Base-by-base conservation (phyloP, 53 echinoderm and acorn worm genomes). In the Patiria pectinifera region DNA sequence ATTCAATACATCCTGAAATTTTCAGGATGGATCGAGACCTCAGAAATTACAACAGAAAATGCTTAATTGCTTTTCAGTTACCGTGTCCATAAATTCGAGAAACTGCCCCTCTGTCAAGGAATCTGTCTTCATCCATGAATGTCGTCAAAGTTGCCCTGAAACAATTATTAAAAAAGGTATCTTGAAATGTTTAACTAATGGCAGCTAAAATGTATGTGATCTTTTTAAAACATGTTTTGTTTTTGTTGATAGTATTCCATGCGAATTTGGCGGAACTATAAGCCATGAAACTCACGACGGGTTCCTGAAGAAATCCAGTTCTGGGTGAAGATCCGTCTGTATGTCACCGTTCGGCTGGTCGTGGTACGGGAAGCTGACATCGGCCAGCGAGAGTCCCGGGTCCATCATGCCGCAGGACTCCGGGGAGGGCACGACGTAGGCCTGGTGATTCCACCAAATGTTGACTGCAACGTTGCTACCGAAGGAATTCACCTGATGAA, bases 391-490 rank as follows among this genome's bases (percentile, higher is more conserved):
- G 45, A 89, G 35, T 5, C 66, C 80, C 0, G 78, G 59, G 47
- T 78, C 80, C 14, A 35, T 43, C 62, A 13, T 43, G 11, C 89
- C 79, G 80, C 89, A 89, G 23, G 82, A 22, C 53, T 53, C 88
- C 46, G 93, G 86, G 47, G 77, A 91, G 3, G 96, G 96, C 4
- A 88, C 82, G 2, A 87, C 87, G 59, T 92, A 93, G 26, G 91
- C 93, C 13, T 91, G 89, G 83, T 96, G 96, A 58, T 91, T 86
- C 94, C 94, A 96, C 96, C 96, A 96, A 11, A 96, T 83, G 76
- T 96, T 96, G 12, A 96, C 96, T 45, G 96, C 96, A 18, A 96
- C 78, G 74, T 95, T 96, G 16, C 96, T 93, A 2, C 92, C 94
- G 35, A 83, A 72, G 9, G 95, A 96, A 85, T 95, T 95, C 70